Conservation (phyloP, 2,888 invertebrate genomes). For the Ectemnius lituratus region DNA sequence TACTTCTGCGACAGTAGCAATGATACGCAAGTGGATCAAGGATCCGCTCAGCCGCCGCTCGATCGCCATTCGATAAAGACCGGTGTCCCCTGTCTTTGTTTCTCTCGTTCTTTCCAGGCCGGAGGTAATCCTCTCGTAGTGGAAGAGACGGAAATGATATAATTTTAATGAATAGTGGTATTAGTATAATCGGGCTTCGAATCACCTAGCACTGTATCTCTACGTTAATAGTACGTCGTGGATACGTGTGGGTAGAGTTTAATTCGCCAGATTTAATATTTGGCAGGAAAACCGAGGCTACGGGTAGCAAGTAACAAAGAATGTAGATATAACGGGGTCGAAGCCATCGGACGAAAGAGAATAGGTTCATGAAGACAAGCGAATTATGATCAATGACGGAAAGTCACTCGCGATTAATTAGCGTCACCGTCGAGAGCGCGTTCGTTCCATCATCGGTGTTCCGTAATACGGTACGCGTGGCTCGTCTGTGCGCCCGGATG, state of each 20-base stretch:
- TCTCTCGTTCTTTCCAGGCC: too few relatives aligned
- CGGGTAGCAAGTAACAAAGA: too few relatives aligned
- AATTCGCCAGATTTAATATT: too few relatives aligned
- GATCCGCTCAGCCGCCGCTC: constrained; percentile 32
- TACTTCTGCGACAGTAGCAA: background rate
- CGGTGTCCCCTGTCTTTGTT: too few relatives aligned
- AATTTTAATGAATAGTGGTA: background rate
- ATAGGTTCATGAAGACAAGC: constrained; percentile 11
- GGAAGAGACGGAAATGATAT: too few relatives aligned
- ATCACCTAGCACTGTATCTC: too few relatives aligned
- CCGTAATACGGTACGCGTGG: constrained; percentile 3
- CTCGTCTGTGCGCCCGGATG: constrained; percentile 37
- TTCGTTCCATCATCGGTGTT: constrained; percentile 50
- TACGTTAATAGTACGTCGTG: too few relatives aligned
- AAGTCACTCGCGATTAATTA: background rate
- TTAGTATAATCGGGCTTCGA: background rate
- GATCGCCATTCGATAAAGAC: constrained; percentile 3
- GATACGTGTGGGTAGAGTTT: too few relatives aligned
- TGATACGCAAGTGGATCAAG: constrained; percentile 39
- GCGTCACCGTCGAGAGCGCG: constrained; percentile 28
- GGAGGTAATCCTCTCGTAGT: too few relatives aligned
- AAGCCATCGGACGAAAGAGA: too few relatives aligned
- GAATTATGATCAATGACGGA: background rate
- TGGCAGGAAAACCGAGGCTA: too few relatives aligned
- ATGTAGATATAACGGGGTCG: too few relatives aligned